phyloP scores from a whole-genome alignment of 2,797 vertebrate genomes.

The Etheostoma nigrum region DNA sequence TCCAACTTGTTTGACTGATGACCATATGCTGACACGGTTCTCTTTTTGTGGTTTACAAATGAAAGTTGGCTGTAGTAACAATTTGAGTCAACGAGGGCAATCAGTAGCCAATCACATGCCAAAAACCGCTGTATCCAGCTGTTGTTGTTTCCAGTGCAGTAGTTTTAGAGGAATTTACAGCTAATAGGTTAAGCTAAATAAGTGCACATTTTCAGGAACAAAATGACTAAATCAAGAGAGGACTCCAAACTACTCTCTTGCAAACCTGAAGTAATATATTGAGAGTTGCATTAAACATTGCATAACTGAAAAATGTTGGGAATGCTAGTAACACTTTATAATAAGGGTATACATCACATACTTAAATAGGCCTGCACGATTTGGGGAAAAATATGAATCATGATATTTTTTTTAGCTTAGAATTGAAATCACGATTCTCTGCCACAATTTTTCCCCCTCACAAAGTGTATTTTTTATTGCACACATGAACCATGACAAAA shows the following conservation, averaged over 20 bases:
- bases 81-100: conserved; percentile 9
- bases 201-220: conserved; percentile 4
- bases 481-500: no score
- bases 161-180: background rate
- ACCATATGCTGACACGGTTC: conserved; percentile 26
- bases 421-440: no score
- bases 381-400: no score
- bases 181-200: conserved; percentile 17
- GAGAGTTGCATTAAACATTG: background rate
- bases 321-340: background rate
- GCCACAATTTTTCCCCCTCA: no score
- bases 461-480: no score
- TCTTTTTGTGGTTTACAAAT: conserved; percentile 16
- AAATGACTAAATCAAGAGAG: conserved; percentile 6
- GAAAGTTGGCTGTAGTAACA: conserved; percentile 15
- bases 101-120: conserved; percentile 18
- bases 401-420: no score
- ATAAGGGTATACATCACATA: no score
- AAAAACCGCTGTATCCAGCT: conserved; percentile 30
- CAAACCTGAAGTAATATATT: conserved; percentile 12
- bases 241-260: conserved; percentile 2
- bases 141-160: conserved; percentile 16
- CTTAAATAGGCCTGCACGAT: no score
- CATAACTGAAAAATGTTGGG: background rate
- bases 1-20: conserved; percentile 23